phyloP scores from a whole-genome alignment of 1,140 invertebrate genomes.

The Nasonia giraulti region DNA sequence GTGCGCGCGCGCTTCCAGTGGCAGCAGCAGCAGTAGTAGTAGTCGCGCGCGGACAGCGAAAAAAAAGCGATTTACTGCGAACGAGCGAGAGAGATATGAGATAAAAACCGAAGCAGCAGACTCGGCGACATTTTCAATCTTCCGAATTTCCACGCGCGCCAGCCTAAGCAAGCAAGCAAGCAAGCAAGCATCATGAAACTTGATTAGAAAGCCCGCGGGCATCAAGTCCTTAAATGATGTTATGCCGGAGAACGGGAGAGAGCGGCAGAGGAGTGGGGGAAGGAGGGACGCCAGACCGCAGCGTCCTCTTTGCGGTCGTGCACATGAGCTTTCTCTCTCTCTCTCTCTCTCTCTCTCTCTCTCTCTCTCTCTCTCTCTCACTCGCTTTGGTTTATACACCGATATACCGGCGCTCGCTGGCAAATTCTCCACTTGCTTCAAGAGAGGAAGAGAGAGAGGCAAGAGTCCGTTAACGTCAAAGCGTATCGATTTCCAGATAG shows the following conservation, averaged over 20 bases:
- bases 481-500: constrained; percentile 43
- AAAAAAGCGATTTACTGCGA: background rate
- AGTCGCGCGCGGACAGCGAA: background rate
- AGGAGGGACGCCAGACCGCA: background rate
- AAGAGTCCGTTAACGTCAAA: constrained; percentile 50
- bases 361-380: background rate
- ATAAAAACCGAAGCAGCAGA: background rate
- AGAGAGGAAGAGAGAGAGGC: background rate
- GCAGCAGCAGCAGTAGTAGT: no score
- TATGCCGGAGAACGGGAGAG: background rate
- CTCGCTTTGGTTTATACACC: constrained; percentile 35
- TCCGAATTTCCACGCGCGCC: background rate
- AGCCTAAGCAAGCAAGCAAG: background rate
- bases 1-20: background rate
- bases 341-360: background rate
- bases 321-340: background rate
- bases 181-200: background rate
- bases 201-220: constrained; percentile 14
- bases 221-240: constrained; percentile 26
- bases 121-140: background rate
- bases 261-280: background rate
- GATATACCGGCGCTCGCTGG: constrained; percentile 9
- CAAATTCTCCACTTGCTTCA: constrained; percentile 42
- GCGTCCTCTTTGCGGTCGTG: background rate
- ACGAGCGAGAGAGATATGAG: background rate